phyloP scores from a whole-genome alignment of 2,888 invertebrate genomes.

The Scaptomyza parva region DNA sequence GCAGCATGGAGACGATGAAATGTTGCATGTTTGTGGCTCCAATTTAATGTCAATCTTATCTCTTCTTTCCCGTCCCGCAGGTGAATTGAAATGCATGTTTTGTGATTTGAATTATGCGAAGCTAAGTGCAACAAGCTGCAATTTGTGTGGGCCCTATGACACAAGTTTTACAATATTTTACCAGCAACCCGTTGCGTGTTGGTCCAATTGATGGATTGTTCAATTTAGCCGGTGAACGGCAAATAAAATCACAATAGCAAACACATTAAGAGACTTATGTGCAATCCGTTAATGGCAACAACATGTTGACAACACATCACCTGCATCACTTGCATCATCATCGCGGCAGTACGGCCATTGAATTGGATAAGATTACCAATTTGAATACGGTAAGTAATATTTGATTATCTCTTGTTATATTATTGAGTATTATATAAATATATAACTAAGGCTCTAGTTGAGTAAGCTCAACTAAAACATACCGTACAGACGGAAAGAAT shows the following conservation, averaged over 20 bases:
- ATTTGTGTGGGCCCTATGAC: conserved; percentile 36
- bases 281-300: conserved; percentile 57
- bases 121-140: conserved; percentile 62
- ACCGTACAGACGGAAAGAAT: too few species aligned
- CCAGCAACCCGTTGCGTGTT: conserved; percentile 21
- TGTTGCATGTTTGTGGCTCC: conserved; percentile 34
- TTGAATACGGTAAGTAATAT: conserved; percentile 82
- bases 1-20: conserved; percentile 36
- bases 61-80: conserved; percentile 39
- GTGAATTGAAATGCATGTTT: conserved; percentile 54
- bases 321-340: conserved; percentile 84
- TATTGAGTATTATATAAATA: too few species aligned
- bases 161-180: conserved; percentile 7
- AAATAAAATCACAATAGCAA: conserved; percentile 35
- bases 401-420: background rate
- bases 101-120: conserved; percentile 63
- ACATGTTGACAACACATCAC: conserved; percentile 85
- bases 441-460: too few species aligned
- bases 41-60: conserved; percentile 43
- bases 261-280: conserved; percentile 56
- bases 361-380: conserved; percentile 84
- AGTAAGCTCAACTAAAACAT: too few species aligned
- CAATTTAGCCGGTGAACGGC: conserved; percentile 39
- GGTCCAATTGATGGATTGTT: conserved; percentile 59
- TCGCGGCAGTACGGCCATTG: conserved; percentile 83